These are phyloP conservation scores for Chalcis sispes DNA, from an alignment of 2,888 invertebrate species.

Conservation along the genomic window DNA sequence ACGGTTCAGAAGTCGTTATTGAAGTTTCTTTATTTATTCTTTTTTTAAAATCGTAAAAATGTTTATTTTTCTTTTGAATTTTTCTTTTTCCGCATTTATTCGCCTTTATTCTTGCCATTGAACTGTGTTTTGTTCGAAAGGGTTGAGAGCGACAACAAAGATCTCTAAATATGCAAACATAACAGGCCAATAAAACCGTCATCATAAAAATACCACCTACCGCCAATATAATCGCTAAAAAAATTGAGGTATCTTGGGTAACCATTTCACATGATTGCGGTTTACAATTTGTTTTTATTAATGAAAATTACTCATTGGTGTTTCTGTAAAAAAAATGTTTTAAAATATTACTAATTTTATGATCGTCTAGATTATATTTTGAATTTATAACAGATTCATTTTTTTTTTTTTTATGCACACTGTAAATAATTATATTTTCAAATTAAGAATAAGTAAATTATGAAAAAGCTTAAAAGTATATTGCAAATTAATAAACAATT, in stretches of 20 bases:
- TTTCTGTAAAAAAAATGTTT: too few species aligned
- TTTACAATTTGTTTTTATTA: too few species aligned
- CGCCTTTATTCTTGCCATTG: background rate
- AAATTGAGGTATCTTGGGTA: slow-evolving; percentile 78
- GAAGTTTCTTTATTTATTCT: background rate
- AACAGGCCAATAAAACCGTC: slow-evolving; percentile 81
- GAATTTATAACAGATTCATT: too few species aligned
- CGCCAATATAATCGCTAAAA: slow-evolving; percentile 80
- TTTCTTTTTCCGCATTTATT: slow-evolving; percentile 13
- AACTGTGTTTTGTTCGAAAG: background rate
- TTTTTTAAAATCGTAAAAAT: background rate
- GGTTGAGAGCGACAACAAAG: slow-evolving; percentile 78
- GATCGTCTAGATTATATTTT: too few species aligned
- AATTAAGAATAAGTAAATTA: too few species aligned
- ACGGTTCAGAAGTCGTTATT: background rate
- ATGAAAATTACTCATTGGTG: too few species aligned
- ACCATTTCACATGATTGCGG: too few species aligned
- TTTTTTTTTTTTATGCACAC: too few species aligned
- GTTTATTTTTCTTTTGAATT: slow-evolving; percentile 11
- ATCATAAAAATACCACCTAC: slow-evolving; percentile 80
- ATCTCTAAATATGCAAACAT: slow-evolving; percentile 82
- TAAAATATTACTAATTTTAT: too few species aligned
- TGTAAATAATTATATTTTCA: too few species aligned
- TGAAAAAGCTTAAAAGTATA: too few species aligned
- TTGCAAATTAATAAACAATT: too few species aligned